phyloP scores from a whole-genome alignment of 2,113 vertebrate genomes.

The Procavia capensis region DNA sequence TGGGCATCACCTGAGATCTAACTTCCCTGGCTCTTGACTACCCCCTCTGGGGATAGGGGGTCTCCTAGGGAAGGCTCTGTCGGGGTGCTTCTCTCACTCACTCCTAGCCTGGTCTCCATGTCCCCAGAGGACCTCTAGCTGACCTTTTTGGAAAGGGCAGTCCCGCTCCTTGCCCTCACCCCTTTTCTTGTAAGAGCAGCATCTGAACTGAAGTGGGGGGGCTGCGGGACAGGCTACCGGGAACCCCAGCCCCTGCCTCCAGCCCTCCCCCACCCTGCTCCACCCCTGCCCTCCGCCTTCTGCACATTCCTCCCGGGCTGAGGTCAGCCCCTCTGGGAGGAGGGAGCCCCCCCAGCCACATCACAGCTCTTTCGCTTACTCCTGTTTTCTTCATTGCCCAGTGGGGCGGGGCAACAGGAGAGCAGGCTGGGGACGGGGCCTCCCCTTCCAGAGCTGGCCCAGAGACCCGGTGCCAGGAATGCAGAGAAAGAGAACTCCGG shows the following conservation, averaged over 20 bases:
- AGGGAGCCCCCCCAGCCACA: constrained; percentile 72
- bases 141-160: constrained; percentile 70
- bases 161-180: constrained; percentile 62
- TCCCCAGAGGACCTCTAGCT: constrained; percentile 48
- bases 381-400: constrained; percentile 80
- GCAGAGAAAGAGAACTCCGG: not conserved
- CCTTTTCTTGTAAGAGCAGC: constrained; percentile 61
- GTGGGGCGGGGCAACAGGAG: not conserved
- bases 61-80: not conserved
- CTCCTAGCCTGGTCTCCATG: not conserved
- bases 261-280: constrained; percentile 60
- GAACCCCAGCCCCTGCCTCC: constrained; percentile 23
- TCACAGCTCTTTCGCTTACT: constrained; percentile 77
- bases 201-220: constrained; percentile 65
- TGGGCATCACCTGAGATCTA: not conserved
- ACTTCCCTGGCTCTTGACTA: not conserved
- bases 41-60: not conserved
- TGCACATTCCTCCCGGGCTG: constrained; percentile 80
- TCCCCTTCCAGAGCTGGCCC: not conserved
- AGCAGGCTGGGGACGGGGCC: constrained; percentile 16
- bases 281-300: constrained; percentile 73
- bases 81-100: not conserved
- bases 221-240: constrained; percentile 42
- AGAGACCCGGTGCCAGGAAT: not conserved
- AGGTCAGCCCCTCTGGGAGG: constrained; percentile 81